phyloP scores from a whole-genome alignment of 2,113 vertebrate species.

The Phodopus roborovskii region DNA sequence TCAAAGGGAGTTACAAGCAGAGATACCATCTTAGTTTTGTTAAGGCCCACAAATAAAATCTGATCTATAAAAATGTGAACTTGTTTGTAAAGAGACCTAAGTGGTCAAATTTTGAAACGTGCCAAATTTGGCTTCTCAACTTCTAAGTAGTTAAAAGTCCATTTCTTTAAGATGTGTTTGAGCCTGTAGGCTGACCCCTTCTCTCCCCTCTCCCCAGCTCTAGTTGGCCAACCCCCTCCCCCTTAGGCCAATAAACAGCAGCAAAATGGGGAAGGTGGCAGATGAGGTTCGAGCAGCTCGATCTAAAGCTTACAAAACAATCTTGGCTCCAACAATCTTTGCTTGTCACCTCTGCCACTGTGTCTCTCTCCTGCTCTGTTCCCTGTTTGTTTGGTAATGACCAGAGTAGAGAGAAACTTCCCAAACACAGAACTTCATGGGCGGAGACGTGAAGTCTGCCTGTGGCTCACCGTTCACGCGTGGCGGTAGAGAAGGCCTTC shows the following conservation, averaged over 20 bases:
- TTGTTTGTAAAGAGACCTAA: constrained; percentile 53
- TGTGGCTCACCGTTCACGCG: background rate
- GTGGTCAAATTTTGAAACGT: constrained; percentile 44
- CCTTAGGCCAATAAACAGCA: background rate
- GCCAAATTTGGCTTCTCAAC: constrained; percentile 5
- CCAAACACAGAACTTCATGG: constrained; percentile 77
- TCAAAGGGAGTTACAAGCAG: constrained; percentile 52
- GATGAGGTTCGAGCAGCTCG: constrained; percentile 24
- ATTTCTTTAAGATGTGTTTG: background rate
- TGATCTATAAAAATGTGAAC: constrained; percentile 59
- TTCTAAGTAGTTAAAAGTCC: background rate
- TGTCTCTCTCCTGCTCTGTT: background rate
- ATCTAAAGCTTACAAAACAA: constrained; percentile 35
- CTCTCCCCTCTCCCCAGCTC: background rate
- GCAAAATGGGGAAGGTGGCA: background rate
- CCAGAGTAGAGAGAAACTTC: constrained; percentile 37
- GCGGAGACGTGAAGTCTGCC: constrained; percentile 79
- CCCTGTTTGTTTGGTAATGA: background rate
- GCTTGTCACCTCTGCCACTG: background rate
- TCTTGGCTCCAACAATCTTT: background rate
- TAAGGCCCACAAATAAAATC: constrained; percentile 64
- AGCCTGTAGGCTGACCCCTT: background rate
- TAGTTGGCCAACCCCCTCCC: background rate
- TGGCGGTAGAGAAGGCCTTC: constrained; percentile 34
- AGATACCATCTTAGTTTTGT: constrained; percentile 70